Base-by-base conservation (phyloP, 2,797 vertebrate genomes). In the Poeciliopsis presidionis region DNA sequence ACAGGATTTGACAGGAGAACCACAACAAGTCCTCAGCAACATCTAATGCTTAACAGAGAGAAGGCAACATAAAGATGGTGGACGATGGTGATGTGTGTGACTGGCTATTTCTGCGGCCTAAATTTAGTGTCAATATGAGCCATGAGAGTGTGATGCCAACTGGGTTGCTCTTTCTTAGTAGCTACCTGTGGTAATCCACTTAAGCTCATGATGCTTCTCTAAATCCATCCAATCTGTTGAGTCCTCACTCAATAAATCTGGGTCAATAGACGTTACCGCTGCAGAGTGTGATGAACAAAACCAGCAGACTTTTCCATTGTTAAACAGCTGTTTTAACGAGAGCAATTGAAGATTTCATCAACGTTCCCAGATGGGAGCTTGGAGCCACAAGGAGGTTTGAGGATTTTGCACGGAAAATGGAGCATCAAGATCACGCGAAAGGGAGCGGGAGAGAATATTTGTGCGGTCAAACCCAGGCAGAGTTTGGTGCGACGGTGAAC, bases 141-240 rank as follows among this genome's bases (percentile, higher is more conserved):
- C 22, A 49, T 76, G 67, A 65, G 65, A n/a, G 25, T 83, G 78
- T 81, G 86, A 81, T 83, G 76, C 51, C 76, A 53, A 74, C 39
- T 65, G 47, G 14, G 51, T 79, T 39, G 84, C 74, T 83, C 45
- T 80, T 80, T 75, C 83, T 90, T 80, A 70, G 84, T 73, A 59
- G 69, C 82, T 86, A 81, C 82, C 78, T 74, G 71, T 71, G 75
- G 61, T 93, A 94, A 95, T 93, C 93, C 92, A 90, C 77, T 41
- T 94, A 93, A 93, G 81, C 88, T 87, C 65, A 13, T 88, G 90
- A 84, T 91, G 91, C 90, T 84, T 79, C 88, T 90, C 79, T 93
- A 91, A 95, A 93, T 88, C 91, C 93, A 93, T 82, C 85, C 91
- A 93, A 92, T 92, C 93, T 94, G 93, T 92, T 85, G 90, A n/a